phyloP scores from a whole-genome alignment of 2,888 invertebrate species.

The Sisyra nigra region DNA sequence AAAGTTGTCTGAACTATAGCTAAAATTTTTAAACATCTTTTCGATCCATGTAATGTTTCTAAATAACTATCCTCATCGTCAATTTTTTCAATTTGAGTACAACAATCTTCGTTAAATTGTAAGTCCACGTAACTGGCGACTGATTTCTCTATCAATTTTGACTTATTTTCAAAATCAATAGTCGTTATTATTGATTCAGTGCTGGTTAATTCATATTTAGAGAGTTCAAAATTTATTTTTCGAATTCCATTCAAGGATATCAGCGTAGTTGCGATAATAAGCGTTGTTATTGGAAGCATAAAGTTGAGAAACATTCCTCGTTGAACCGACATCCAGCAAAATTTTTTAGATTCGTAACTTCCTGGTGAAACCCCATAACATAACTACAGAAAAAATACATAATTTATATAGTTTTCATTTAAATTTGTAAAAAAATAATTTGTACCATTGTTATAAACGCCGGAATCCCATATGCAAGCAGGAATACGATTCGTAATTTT shows the following conservation, averaged over 20 bases:
- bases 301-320: constrained; percentile 62
- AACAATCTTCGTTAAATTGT: constrained; percentile 16
- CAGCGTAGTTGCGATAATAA: constrained; percentile 45
- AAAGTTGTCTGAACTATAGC: constrained; percentile 54
- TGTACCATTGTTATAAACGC: constrained; percentile 49
- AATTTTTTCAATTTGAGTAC: constrained; percentile 8
- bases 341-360: constrained; percentile 54
- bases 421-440: constrained; percentile 9
- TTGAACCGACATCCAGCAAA: constrained; percentile 64
- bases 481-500: constrained; percentile 39
- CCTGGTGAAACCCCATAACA: constrained; percentile 50
- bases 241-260: constrained; percentile 38
- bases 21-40: constrained; percentile 41
- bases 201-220: constrained; percentile 23
- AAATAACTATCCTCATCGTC: constrained; percentile 18
- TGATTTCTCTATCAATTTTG: constrained; percentile 6
- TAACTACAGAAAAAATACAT: constrained; percentile 28
- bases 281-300: constrained; percentile 51
- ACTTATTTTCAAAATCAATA: constrained; percentile 7
- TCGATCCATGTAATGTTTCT: constrained; percentile 36
- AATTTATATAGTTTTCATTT: not conserved
- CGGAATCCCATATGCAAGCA: constrained; percentile 44
- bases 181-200: constrained; percentile 20
- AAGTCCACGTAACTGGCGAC: constrained; percentile 1
- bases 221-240: constrained; percentile 26